Evolutionary conservation across 2,888 invertebrate species (phyloP), one percentile per base, ranked within the genome.

Genomic region (Caenorhabditis imperialis): DNA sequence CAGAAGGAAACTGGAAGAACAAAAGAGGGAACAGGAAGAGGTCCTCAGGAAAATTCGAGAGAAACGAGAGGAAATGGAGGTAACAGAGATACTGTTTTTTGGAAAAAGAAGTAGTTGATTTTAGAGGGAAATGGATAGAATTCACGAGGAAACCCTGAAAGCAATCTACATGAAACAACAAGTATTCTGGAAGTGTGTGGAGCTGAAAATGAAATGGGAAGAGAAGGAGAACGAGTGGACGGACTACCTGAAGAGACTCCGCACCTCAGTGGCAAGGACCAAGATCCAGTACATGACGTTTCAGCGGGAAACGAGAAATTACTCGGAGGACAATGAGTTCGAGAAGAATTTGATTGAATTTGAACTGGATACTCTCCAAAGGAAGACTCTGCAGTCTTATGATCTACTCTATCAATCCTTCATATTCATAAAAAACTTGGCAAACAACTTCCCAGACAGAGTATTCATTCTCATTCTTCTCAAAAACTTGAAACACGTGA

Each of bases 141-240:
- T 35, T 1, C 44, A 23, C 2, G 8, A 14, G 22, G 23, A 45
- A 30, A 23, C 16, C 45, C 5, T 33, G 16, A n/a, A 30, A 22
- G 44, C 42, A 30, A 10, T 55, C n/a, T 5, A 44, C 2, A 2
- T 8, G 16, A 38, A 3, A 20, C 16, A 35, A 1, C 0, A 23
- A 1, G 38, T n/a, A 3, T 58, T 48, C 14, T 25, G 1, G 37
- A 10, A 48, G 6, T 58, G 58, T 27, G 27, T 48, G 2, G 1
- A 25, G 18, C 14, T 58, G 47, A 58, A 48, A 23, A 4, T 48
- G 0, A 14, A 16, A 10, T 58, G 47, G 47, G 58, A 58, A 27
- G 18, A 18, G 20, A 22, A 48, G 27, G 58, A 58, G 20, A n/a
- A 58, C 7, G 35, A 58, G 18, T 58, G 47, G 58, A 27, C 18